A percentile compares a stretch with the other conserved stretches of the same genome.
Evolutionary conservation across 2,113 vertebrate genomes (phyloP).

Genomic region (Origma solitaria): DNA sequence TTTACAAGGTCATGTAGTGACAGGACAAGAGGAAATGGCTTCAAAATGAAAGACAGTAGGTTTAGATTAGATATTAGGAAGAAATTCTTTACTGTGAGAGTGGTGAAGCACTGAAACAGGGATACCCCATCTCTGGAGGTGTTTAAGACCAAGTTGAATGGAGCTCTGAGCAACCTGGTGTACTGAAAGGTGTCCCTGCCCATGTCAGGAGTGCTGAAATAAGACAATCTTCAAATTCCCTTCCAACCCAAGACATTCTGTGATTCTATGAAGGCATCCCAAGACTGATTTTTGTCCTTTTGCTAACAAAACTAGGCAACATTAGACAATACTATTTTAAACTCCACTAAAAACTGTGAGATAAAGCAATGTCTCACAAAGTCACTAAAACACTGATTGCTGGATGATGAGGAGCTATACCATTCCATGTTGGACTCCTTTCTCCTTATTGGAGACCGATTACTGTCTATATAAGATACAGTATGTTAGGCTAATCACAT

Average conservation of each 20-base stretch:
- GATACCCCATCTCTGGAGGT: not conserved
- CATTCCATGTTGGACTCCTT: not conserved
- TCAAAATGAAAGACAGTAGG: not conserved
- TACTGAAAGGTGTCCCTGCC: not conserved
- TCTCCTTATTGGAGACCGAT: not conserved
- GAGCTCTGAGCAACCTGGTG: not conserved
- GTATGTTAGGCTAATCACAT: not conserved
- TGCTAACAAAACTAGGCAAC: not conserved
- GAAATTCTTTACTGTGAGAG: not conserved
- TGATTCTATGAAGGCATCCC: not conserved
- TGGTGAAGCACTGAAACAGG: not conserved
- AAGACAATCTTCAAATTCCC: not conserved
- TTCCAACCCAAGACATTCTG: not conserved
- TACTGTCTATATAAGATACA: not conserved
- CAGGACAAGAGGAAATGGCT: not conserved
- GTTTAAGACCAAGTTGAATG: not conserved
- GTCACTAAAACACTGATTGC: not conserved
- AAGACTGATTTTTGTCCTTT: not conserved
- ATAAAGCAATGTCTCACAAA: not conserved
- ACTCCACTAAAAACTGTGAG: not conserved
- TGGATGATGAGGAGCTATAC: not conserved
- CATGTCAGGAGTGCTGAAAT: not conserved
- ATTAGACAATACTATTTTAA: not conserved
- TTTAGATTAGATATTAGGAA: not conserved
- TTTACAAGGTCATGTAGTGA: not conserved